Evolutionary conservation across 2,888 invertebrate species (phyloP).

Genomic region (Drosophila percnosoma): DNA sequence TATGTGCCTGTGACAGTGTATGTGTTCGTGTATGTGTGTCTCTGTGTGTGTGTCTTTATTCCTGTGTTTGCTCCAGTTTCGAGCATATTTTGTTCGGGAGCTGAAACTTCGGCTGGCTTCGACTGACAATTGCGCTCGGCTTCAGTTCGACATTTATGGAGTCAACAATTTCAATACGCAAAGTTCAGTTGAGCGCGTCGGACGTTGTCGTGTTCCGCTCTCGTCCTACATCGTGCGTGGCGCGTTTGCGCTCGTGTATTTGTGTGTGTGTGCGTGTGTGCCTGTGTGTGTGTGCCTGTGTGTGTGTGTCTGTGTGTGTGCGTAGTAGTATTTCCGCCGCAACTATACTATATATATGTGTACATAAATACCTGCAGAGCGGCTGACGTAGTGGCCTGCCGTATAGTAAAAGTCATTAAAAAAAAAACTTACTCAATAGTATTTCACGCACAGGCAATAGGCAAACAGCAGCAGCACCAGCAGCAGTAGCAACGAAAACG

Average conservation of each 20-base stretch:
- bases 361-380: slow-evolving; percentile 55
- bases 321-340: slow-evolving; percentile 71
- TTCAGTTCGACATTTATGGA: slow-evolving; percentile 51
- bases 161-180: slow-evolving; percentile 77
- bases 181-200: slow-evolving; percentile 83
- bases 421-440: slow-evolving; percentile 69
- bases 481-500: slow-evolving; percentile 24
- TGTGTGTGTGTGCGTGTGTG: slow-evolving; percentile 41
- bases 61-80: slow-evolving; percentile 74
- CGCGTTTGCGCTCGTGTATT: slow-evolving; percentile 38
- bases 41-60: slow-evolving; percentile 33
- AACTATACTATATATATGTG: slow-evolving; percentile 41
- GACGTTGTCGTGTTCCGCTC: slow-evolving; percentile 68
- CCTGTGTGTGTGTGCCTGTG: slow-evolving; percentile 40
- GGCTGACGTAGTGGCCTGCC: slow-evolving; percentile 62
- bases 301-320: slow-evolving; percentile 38
- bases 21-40: slow-evolving; percentile 16
- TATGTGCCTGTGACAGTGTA: slow-evolving; percentile 3
- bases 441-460: slow-evolving; percentile 61
- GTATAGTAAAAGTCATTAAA: slow-evolving; percentile 77
- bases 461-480: slow-evolving; percentile 4
- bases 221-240: slow-evolving; percentile 64
- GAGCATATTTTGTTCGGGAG: slow-evolving; percentile 38
- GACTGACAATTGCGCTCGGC: slow-evolving; percentile 44
- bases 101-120: slow-evolving; percentile 42